Conservation (phyloP, 1,140 invertebrate genomes). For the Drosophila nigromelanica region DNA sequence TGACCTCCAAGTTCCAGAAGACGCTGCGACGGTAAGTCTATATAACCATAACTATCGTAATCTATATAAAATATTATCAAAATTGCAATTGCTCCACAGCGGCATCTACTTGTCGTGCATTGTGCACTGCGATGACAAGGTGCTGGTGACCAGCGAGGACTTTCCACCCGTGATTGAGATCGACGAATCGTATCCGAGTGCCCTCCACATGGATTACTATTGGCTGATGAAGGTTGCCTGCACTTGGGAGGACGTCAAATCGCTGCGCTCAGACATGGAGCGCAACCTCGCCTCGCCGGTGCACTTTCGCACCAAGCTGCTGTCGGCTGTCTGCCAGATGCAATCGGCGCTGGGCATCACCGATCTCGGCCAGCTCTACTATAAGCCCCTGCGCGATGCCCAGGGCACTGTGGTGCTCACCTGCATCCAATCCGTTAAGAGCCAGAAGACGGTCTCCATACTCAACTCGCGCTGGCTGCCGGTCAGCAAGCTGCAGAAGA, state of each 20-base stretch:
- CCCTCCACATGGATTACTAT: constrained; percentile 96
- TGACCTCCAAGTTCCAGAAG: constrained; percentile 97
- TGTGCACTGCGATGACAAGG: constrained; percentile 96
- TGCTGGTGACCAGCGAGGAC: constrained; percentile 98
- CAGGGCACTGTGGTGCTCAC: constrained; percentile 96
- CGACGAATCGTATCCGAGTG: constrained; percentile 96
- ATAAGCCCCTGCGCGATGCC: constrained; percentile 93
- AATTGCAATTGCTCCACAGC: constrained; percentile 72
- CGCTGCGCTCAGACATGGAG: constrained; percentile 95
- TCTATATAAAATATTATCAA: not conserved
- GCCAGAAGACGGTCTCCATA: constrained; percentile 92
- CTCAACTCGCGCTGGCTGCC: constrained; percentile 96
- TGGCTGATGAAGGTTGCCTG: constrained; percentile 99
- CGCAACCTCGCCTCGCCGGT: constrained; percentile 94
- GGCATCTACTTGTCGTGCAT: constrained; percentile 96
- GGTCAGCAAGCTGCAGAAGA: constrained; percentile 89
- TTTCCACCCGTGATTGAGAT: constrained; percentile 98
- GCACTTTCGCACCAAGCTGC: constrained; percentile 95
- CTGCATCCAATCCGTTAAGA: constrained; percentile 92
- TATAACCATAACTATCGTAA: not conserved
- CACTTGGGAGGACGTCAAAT: constrained; percentile 97
- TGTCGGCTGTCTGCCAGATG: constrained; percentile 96
- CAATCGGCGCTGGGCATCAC: constrained; percentile 93
- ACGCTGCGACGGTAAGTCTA: constrained; percentile 89
- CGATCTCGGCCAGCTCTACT: constrained; percentile 96